Conservation (phyloP, 2,113 vertebrate genomes). For the Labrus mixtus region DNA sequence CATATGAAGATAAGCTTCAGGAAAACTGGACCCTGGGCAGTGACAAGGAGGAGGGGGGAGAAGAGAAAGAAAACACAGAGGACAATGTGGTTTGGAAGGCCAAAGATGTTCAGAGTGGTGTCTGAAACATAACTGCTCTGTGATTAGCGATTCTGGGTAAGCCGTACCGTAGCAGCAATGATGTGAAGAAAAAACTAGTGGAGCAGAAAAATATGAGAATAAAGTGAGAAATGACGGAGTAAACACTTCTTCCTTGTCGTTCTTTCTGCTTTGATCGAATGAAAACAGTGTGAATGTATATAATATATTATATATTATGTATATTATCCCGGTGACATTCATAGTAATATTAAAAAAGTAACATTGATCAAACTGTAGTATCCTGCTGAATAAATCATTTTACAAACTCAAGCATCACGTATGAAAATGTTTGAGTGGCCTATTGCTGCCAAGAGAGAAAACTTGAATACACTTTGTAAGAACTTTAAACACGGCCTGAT, state of each 20-base stretch:
- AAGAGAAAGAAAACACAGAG: slow-evolving; percentile 31
- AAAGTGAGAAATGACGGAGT: background rate
- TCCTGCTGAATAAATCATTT: slow-evolving; percentile 11
- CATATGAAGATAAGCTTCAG: slow-evolving; percentile 72
- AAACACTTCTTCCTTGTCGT: background rate
- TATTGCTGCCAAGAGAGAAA: slow-evolving; percentile 25
- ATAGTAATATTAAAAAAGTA: slow-evolving; percentile 5
- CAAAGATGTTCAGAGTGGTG: slow-evolving; percentile 46
- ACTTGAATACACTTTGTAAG: slow-evolving; percentile 15
- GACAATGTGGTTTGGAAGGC: slow-evolving; percentile 53
- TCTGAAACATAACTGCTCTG: slow-evolving; percentile 25
- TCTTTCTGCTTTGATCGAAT: background rate
- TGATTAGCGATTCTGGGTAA: slow-evolving; percentile 3
- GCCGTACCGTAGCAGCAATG: background rate
- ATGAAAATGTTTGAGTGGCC: slow-evolving; percentile 2
- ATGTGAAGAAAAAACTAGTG: background rate
- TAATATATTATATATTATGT: too few relatives aligned
- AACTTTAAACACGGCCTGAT: slow-evolving; percentile 21
- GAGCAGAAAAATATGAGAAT: background rate
- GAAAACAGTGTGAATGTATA: too few relatives aligned
- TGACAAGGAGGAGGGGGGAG: slow-evolving; percentile 27
- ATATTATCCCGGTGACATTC: slow-evolving; percentile 5
- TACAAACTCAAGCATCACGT: slow-evolving; percentile 12
- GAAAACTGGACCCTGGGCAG: slow-evolving; percentile 64
- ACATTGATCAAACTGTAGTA: background rate